These are phyloP conservation scores for Rattus rattus DNA, from an alignment of 2,113 vertebrate species.

Conservation along the genomic window DNA sequence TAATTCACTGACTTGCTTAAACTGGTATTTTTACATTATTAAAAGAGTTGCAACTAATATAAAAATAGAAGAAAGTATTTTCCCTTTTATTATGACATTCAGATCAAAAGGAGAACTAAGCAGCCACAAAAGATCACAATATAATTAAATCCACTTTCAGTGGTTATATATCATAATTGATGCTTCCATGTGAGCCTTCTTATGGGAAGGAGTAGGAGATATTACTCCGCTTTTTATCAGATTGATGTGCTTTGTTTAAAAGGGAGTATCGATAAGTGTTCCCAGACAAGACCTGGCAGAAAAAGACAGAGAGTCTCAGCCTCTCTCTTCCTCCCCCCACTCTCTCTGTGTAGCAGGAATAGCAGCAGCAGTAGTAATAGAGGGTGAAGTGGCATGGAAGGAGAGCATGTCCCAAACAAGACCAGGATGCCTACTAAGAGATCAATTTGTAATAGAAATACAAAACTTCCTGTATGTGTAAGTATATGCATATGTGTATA, in stretches of 20 bases:
- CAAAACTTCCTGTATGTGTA: not conserved
- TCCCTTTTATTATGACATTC: constrained; percentile 45
- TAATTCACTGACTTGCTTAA: constrained; percentile 18
- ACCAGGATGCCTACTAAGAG: not conserved
- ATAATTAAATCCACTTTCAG: constrained; percentile 65
- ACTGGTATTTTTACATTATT: constrained; percentile 21
- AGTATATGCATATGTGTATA: too few relatives aligned
- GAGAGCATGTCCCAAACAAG: constrained; percentile 45
- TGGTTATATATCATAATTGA: constrained; percentile 66
- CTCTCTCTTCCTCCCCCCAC: not conserved
- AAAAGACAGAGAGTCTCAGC: not conserved
- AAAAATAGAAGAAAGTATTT: constrained; percentile 21
- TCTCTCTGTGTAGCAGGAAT: not conserved
- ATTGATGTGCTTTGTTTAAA: constrained; percentile 52
- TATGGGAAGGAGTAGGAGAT: constrained; percentile 38
- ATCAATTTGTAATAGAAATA: constrained; percentile 3
- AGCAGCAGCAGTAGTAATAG: not conserved
- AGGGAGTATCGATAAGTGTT: constrained; percentile 58
- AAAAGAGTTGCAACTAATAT: constrained; percentile 38
- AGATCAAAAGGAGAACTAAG: constrained; percentile 62
- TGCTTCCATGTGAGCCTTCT: constrained; percentile 43
- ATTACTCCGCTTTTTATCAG: constrained; percentile 65
- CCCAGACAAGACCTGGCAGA: constrained; percentile 26
- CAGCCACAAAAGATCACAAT: constrained; percentile 30
- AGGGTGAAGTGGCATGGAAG: not conserved